Conservation (phyloP, 1,140 invertebrate species). For the Calliopsis andreniformis region DNA sequence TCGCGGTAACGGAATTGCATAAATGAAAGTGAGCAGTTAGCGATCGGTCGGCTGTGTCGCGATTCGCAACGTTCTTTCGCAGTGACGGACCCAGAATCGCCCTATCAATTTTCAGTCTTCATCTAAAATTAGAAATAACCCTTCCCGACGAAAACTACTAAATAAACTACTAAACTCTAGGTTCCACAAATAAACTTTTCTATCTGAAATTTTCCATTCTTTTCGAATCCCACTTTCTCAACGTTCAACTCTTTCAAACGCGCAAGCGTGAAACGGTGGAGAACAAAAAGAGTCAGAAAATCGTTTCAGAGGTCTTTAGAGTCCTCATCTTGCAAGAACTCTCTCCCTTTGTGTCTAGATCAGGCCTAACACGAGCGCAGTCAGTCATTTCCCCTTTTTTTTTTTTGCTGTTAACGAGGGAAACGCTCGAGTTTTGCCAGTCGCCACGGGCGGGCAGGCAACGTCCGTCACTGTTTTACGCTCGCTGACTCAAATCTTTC, state of each 20-base stretch:
- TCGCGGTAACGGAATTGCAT: slow-evolving; percentile 39
- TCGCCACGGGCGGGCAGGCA: slow-evolving; percentile 20
- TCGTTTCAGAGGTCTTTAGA: too few relatives aligned
- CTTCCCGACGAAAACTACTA: too few relatives aligned
- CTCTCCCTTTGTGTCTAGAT: background rate
- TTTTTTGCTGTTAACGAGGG: slow-evolving; percentile 1
- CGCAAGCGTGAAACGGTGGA: background rate
- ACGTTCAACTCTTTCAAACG: too few relatives aligned
- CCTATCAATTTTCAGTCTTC: background rate
- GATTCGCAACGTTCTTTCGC: slow-evolving; percentile 34
- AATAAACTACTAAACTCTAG: too few relatives aligned
- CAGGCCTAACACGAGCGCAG: background rate
- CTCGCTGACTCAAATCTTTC: slow-evolving; percentile 47
- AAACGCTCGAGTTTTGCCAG: slow-evolving; percentile 9
- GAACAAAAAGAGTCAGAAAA: background rate
- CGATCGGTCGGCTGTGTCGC: slow-evolving; percentile 67
- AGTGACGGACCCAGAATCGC: background rate
- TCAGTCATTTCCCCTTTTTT: background rate
- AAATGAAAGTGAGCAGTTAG: slow-evolving; percentile 61
- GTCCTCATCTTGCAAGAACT: background rate
- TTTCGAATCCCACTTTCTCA: background rate
- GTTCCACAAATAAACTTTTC: too few relatives aligned
- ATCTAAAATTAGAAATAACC: background rate
- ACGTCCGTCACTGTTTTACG: slow-evolving; percentile 42
- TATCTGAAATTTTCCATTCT: too few relatives aligned